Evolutionary conservation across 2,113 vertebrate species (phyloP).

Genomic region (Osmerus mordax): DNA sequence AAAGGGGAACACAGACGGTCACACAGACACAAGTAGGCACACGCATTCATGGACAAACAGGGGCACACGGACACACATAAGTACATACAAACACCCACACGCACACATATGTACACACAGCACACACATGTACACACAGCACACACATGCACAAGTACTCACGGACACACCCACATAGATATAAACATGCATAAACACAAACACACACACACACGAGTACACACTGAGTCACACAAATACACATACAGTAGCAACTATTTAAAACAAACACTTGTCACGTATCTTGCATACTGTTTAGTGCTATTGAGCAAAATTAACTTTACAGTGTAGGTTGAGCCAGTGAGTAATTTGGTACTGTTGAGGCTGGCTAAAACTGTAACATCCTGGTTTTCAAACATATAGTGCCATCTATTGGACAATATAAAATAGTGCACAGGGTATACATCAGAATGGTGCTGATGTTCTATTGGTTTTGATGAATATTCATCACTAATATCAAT

Average conservation of each 20-base stretch:
- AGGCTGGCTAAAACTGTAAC: too few species aligned
- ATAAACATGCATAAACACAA: neutral
- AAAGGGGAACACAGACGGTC: neutral
- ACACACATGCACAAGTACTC: neutral
- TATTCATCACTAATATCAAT: too few species aligned
- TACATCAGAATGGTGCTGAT: neutral
- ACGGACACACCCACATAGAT: neutral
- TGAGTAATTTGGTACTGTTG: neutral
- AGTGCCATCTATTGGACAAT: conserved; percentile 61
- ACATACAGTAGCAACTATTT: neutral
- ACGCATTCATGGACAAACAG: neutral
- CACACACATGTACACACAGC: neutral
- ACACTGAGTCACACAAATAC: neutral
- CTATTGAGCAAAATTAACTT: too few species aligned
- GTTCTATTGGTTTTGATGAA: too few species aligned
- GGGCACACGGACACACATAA: neutral
- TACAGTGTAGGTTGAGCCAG: neutral
- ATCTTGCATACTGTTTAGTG: neutral
- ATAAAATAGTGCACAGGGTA: conserved; percentile 18
- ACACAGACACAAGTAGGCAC: neutral
- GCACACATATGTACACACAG: neutral
- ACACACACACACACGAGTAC: conserved; percentile 2
- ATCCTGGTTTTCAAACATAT: conserved; percentile 10
- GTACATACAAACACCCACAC: conserved; percentile 1
- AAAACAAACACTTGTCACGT: neutral